Evolutionary conservation across 2,113 vertebrate species (phyloP), one percentile per base, ranked within the genome.

Genomic region (Hemicordylus capensis): DNA sequence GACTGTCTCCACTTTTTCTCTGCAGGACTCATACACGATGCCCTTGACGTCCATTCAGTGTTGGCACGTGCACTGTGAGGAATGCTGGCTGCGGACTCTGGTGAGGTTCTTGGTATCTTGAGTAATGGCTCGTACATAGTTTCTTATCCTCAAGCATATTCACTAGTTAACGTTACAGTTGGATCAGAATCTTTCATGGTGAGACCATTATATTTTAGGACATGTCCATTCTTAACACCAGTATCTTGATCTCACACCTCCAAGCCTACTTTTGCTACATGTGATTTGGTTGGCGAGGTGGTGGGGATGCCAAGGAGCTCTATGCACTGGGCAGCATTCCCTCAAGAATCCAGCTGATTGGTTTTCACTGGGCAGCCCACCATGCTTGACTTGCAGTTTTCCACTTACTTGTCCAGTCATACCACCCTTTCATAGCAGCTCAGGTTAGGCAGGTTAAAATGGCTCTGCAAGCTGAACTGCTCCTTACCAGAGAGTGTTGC

Each of bases 1-100:
- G 92, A 87, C 93, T 48, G 44, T 92, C 39, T 94, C 77, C 79
- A 87, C 83, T 90, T 89, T 75, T 95, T 87, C 80, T 93, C 87
- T 91, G 87, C 89, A 99, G 99, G 99, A 99, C 93, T 98, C 98
- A 0, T 99, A 99, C 93, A 98, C 98, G 44, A 99, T 99, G 97
- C 99, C 99, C 69, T 97, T 99, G 92, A 98, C 98, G 86, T 99
- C 99, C 86, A 99, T 99, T 95, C 99, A 99, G 97, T 99, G 99
- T 96, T 99, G 99, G 99, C 99, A 99, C 2, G 98, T 99, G 95
- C 99, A 99, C 96, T 99, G 99, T 95, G 99, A 99, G 97, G 99
- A 99, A 95, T 99, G 99, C 96, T 99, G 99, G 99, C 97, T 99
- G 92, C 97, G 99, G 96, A 99, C 99, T 95, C 97, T 99, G 99